Evolutionary conservation across 2,797 vertebrate genomes (phyloP).

Genomic region (Hydrocynus forskahlii): DNA sequence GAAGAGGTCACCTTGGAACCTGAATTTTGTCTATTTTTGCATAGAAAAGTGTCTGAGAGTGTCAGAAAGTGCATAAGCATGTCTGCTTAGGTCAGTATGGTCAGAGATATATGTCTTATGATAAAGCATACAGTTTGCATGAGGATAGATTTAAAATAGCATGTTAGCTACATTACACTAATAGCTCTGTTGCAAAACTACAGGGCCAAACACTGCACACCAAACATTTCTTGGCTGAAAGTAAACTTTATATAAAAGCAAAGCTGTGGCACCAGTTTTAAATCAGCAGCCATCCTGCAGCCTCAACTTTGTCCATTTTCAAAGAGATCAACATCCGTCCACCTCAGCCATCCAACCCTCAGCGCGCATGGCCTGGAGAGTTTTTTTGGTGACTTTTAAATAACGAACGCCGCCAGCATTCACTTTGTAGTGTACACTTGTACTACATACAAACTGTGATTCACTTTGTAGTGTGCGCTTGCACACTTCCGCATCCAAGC

Average conservation of each 20-base stretch:
- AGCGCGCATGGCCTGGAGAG: not conserved
- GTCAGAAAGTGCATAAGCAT: no score
- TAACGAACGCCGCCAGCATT: slow-evolving; percentile 35
- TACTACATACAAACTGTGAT: slow-evolving; percentile 49
- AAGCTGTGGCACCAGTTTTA: not conserved
- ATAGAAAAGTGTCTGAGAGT: no score
- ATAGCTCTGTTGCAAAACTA: no score
- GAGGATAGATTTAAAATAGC: no score
- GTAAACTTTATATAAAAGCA: not conserved
- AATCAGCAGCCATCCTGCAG: not conserved
- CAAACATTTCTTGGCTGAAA: no score
- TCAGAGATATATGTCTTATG: no score
- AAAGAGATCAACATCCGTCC: not conserved
- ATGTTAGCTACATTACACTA: no score
- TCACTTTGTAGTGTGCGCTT: slow-evolving; percentile 56
- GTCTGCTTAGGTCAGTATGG: no score
- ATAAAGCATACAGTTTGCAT: no score
- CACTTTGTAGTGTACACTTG: slow-evolving; percentile 55
- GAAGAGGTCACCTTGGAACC: no score
- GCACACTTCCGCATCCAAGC: slow-evolving; percentile 43
- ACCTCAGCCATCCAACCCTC: not conserved
- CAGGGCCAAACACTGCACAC: no score
- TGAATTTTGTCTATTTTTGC: no score
- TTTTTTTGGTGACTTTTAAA: not conserved
- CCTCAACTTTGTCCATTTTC: slow-evolving; percentile 3